Conservation (phyloP, 1,140 invertebrate genomes). For the Euwallacea similis region DNA sequence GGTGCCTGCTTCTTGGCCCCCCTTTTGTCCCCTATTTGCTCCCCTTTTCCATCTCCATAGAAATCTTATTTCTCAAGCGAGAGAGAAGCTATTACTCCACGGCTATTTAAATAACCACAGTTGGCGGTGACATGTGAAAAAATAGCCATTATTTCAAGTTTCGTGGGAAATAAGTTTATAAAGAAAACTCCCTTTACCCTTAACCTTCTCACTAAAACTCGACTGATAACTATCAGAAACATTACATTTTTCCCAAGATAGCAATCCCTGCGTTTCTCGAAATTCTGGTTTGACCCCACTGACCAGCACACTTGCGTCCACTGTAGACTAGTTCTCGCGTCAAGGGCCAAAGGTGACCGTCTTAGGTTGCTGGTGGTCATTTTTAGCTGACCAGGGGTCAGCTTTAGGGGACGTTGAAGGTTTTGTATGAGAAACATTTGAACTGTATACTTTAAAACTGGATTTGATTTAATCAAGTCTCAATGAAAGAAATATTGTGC, state of each 20-base stretch:
- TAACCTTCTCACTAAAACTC: no score
- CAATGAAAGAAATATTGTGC: no score
- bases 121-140: no score
- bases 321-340: slow-evolving; percentile 3
- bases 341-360: not conserved
- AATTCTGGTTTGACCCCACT: slow-evolving; percentile 8
- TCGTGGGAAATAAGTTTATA: no score
- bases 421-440: not conserved
- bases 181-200: no score
- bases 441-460: no score
- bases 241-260: not conserved
- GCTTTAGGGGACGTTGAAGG: not conserved
- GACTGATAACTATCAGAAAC: not conserved
- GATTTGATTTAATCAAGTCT: no score
- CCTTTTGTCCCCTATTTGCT: slow-evolving; percentile 10
- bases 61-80: no score
- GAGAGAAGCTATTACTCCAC: no score
- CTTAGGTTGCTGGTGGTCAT: not conserved
- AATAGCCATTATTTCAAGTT: no score
- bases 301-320: slow-evolving; percentile 1
- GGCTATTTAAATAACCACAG: no score
- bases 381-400: slow-evolving; percentile 18
- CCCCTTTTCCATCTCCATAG: not conserved
- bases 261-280: not conserved
- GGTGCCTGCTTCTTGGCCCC: slow-evolving; percentile 3